Evolutionary conservation across 2,113 vertebrate species (phyloP).

Genomic region (Campylomormyrus numenius): DNA sequence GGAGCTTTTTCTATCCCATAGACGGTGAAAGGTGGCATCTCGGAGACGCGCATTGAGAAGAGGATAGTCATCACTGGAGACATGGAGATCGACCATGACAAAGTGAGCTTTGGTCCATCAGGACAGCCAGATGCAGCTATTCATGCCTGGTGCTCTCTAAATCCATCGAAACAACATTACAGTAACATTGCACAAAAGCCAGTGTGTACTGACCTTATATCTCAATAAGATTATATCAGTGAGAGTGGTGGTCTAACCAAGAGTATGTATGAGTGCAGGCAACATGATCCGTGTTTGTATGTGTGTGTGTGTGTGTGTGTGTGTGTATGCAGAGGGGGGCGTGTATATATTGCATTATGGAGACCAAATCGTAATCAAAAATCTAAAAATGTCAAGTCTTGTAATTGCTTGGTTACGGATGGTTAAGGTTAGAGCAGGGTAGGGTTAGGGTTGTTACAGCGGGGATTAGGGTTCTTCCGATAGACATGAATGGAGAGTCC

Average conservation of each 20-base stretch:
- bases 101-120: constrained; percentile 61
- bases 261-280: not conserved
- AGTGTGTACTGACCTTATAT: not conserved
- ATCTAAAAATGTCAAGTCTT: no score
- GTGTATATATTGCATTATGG: no score
- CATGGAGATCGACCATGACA: constrained; percentile 91
- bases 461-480: not conserved
- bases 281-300: not conserved
- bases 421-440: no score
- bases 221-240: not conserved
- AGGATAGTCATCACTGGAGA: constrained; percentile 97
- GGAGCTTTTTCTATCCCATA: constrained; percentile 36
- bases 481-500: not conserved
- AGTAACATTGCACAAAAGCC: not conserved
- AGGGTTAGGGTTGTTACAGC: no score
- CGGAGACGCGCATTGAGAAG: constrained; percentile 96
- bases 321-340: no score
- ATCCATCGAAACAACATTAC: not conserved
- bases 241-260: not conserved
- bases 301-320: not conserved
- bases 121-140: not conserved
- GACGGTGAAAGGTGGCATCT: constrained; percentile 97
- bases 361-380: no score
- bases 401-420: not conserved
- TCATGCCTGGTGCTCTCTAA: not conserved